Evolutionary conservation across 2,888 invertebrate genomes (phyloP).

Genomic region (Anoncus sp.): DNA sequence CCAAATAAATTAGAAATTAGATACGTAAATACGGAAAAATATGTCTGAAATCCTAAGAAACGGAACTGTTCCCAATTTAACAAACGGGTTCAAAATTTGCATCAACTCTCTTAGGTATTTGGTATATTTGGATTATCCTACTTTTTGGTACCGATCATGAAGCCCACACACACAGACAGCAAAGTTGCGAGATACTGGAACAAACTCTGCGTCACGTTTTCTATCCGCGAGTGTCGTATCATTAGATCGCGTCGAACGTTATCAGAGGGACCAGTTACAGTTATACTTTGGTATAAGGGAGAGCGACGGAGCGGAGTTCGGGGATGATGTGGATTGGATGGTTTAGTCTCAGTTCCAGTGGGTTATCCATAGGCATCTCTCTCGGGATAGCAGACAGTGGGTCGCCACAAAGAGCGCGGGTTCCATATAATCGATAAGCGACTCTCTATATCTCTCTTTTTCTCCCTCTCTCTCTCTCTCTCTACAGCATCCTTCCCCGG

Average conservation of each 20-base stretch:
- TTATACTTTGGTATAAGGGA: slow-evolving; percentile 13
- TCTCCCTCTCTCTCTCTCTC: slow-evolving; percentile 2
- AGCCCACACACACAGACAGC: not conserved
- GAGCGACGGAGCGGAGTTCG: not conserved
- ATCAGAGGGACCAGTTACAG: slow-evolving; percentile 33
- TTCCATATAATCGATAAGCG: slow-evolving; percentile 75
- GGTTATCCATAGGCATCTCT: slow-evolving; percentile 71
- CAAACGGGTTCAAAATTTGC: too few species aligned
- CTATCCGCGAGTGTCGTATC: not conserved
- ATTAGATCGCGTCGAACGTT: slow-evolving; percentile 14
- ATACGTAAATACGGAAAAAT: too few species aligned
- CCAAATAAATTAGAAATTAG: too few species aligned
- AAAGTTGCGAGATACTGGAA: slow-evolving; percentile 4
- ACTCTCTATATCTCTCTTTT: slow-evolving; percentile 25
- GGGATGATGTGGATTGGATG: not conserved
- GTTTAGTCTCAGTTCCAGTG: slow-evolving; percentile 69
- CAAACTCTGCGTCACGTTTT: not conserved
- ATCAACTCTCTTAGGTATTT: too few species aligned
- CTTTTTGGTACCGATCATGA: slow-evolving; percentile 33
- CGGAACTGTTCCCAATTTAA: too few species aligned
- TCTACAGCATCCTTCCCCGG: slow-evolving; percentile 1
- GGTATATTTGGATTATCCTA: slow-evolving; percentile 13
- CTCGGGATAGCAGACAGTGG: slow-evolving; percentile 57
- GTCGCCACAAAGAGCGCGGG: slow-evolving; percentile 64
- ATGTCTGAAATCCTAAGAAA: too few species aligned